Percentiles rank a stretch among this genome's conserved stretches.
phyloP scores from a whole-genome alignment of 2,113 vertebrate species.

The Aphyosemion australe region DNA sequence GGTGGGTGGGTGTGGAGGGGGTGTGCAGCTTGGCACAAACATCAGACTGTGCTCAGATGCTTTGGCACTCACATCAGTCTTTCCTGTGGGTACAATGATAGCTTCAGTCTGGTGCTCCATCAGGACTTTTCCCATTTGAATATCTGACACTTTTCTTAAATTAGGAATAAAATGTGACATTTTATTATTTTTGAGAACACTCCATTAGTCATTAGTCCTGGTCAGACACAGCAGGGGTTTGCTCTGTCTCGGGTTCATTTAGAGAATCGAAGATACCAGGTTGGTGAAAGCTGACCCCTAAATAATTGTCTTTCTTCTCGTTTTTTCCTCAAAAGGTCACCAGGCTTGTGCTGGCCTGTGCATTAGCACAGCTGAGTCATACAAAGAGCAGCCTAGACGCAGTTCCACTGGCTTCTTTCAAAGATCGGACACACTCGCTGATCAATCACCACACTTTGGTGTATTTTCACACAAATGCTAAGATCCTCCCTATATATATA shows the following conservation, averaged over 20 bases:
- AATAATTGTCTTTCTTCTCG: slow-evolving; percentile 31
- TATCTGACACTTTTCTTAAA: no score
- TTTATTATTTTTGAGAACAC: not conserved
- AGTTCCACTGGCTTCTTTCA: slow-evolving; percentile 9
- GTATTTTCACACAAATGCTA: slow-evolving; percentile 64
- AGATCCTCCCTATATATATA: slow-evolving; percentile 73
- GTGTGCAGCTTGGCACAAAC: slow-evolving; percentile 45
- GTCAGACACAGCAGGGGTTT: slow-evolving; percentile 10
- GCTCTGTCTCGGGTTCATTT: slow-evolving; percentile 4
- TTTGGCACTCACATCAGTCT: slow-evolving; percentile 46
- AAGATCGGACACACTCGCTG: slow-evolving; percentile 28
- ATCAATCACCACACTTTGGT: slow-evolving; percentile 24
- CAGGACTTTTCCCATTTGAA: slow-evolving; percentile 44
- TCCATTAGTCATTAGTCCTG: not conserved
- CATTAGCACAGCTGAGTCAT: slow-evolving; percentile 53
- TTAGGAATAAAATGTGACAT: no score
- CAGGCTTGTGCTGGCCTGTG: slow-evolving; percentile 52
- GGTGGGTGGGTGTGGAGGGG: slow-evolving; percentile 16
- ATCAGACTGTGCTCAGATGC: slow-evolving; percentile 30
- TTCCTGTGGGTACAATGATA: slow-evolving; percentile 54
- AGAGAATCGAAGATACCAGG: slow-evolving; percentile 16
- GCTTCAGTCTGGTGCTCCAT: slow-evolving; percentile 56
- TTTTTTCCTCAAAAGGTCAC: slow-evolving; percentile 46
- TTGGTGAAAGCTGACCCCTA: slow-evolving; percentile 51
- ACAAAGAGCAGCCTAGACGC: slow-evolving; percentile 23